Conservation (phyloP, 23 tunicate genomes). For the Halocynthia roretzi region DNA sequence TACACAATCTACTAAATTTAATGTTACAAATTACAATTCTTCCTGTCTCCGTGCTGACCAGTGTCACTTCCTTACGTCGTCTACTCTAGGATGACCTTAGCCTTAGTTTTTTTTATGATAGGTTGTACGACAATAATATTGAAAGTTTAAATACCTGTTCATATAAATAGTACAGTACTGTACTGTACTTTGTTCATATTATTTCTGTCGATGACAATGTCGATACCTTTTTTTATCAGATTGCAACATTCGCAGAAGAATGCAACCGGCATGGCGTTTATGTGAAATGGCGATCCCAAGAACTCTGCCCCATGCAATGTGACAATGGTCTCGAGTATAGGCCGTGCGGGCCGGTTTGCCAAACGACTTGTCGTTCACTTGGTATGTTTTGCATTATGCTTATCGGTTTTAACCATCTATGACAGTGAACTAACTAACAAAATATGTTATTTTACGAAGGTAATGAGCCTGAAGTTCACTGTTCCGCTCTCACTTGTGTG, state of each 20-base stretch:
- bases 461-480: conserved; percentile 13
- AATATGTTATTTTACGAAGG: not conserved
- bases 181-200: not conserved
- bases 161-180: not conserved
- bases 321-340: conserved; percentile 51
- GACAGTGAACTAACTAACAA: not conserved
- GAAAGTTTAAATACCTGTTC: no score
- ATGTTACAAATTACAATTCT: no score
- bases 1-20: no score
- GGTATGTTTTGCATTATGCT: conserved; percentile 7
- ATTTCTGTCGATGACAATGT: not conserved
- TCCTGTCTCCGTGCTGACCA: no score
- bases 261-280: conserved; percentile 34
- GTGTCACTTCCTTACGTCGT: no score
- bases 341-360: conserved; percentile 76
- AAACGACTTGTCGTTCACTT: conserved; percentile 23
- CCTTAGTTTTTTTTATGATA: no score
- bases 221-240: conserved; percentile 8
- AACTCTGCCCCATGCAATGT: conserved; percentile 73
- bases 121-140: no score
- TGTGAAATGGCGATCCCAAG: conserved; percentile 52
- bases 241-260: conserved; percentile 58
- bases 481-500: conserved; percentile 42
- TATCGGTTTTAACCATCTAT: not conserved
- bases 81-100: no score